Evolutionary conservation across 2,113 vertebrate species (phyloP), one percentile per base, ranked within the genome.

Genomic region (Vidua chalybeata): DNA sequence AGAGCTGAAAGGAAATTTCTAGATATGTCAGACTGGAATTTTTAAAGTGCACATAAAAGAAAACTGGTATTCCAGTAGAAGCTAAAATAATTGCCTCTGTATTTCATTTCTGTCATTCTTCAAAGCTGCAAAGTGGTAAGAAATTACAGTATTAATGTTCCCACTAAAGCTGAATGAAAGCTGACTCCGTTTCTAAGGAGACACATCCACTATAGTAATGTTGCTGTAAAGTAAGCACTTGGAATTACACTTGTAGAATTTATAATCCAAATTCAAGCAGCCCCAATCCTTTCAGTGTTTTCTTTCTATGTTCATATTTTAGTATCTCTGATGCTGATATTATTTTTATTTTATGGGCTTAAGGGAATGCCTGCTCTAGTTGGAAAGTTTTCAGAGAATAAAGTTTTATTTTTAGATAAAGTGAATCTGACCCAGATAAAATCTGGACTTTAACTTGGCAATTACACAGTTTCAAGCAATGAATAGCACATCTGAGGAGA

Each of bases 361-460:
- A 33, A 87, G 48, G 77, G 76, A 94, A 67, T 66, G n/a, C 22
- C 37, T 86, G 68, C 17, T 43, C 22, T 73, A 58, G 41, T 37
- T 84, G 31, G 48, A 88, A 76, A 74, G 24, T 39, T 92, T 85
- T 93, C 56, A 82, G 58, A 27, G 83, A 90, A 72, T 3, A 6
- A 19, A 18, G 14, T 62, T 82, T 92, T 95, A 87, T 71, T 84
- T 96, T 89, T 91, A 89, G 80, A 62, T 74, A 76, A 84, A 77
- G 64, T 80, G 4, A 91, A 67, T 84, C 33, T 39, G 56, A 93
- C 82, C 14, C 11, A 93, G 77, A 86, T 67, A 84, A 78, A 92
- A 75, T 61, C 76, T 87, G 67, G 76, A 68, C 61, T 59, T 86
- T 55, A 84, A 45, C 30, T 86, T 89, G 41, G 23, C 55, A 81